Evolutionary conservation across 35 echinoderm and acorn worm genomes (phyloP), one percentile per base, ranked within the genome.

Genomic region (Apostichopus californicus): DNA sequence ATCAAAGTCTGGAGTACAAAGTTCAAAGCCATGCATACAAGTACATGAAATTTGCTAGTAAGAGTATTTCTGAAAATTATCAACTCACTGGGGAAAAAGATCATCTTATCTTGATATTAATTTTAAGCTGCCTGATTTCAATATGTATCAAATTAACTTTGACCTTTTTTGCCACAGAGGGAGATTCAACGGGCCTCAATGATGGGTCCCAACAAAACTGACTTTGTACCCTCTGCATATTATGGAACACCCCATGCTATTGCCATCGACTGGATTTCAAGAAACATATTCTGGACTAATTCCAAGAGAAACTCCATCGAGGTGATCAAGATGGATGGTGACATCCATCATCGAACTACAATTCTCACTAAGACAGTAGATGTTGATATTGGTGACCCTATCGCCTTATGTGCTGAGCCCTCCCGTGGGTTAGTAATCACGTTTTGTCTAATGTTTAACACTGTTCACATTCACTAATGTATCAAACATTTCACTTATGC

Each of bases 201-300:
- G 20, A 82, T 86, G 56, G 94, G 91, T 22, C 20, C 56, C 14
- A 92, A 95, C 68, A 77, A 20, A 22, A 82, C 78, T 22, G 75
- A 79, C 24, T 81, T 95, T 64, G 90, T 90, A 6, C 93, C 93
- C n/a, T 86, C 73, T n/a, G 90, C 93, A 21, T 96, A 86, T 73
- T 72, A 87, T 85, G 91, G 93, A 5, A 84, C 86, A 25, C 86
- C 93, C 0, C 77, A 92, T 63, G 66, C 86, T 11, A 83, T 96
- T 9, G 95, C 95, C 25, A 80, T 96, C 6, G 95, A 96, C 68
- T 94, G 91, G 87, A 28, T 96, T 18, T 79, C 93, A 55, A 57
- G 87, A 11, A 96, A 96, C 54, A 63, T 96, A 12, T 94, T 94
- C 86, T 96, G 95, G 95, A 92, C 90, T 11, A 94, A 96, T 90